Evolutionary conservation across 2,113 vertebrate genomes (phyloP).

Genomic region (Gulo gulo): DNA sequence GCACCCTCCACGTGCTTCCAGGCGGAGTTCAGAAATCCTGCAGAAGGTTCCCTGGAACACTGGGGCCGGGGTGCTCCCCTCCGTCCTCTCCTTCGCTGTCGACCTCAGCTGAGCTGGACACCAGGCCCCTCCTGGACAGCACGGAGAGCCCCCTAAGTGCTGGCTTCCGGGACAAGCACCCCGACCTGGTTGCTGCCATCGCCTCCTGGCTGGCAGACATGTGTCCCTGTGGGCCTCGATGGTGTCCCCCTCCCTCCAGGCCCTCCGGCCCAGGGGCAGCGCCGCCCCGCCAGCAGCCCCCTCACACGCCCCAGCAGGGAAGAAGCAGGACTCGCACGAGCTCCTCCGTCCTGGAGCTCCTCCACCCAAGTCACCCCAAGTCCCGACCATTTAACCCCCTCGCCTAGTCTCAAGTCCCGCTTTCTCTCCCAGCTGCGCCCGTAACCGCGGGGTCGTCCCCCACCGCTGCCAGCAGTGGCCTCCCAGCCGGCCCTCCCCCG

Average conservation of each 20-base stretch:
- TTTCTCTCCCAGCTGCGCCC: no score
- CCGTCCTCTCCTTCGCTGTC: background rate
- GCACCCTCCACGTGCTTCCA: accelerated
- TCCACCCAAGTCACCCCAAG: background rate
- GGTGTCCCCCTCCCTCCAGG: background rate
- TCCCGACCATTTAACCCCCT: background rate
- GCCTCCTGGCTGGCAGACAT: background rate
- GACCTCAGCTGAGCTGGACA: background rate
- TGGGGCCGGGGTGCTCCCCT: background rate
- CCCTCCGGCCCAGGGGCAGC: background rate
- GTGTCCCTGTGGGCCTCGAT: accelerated
- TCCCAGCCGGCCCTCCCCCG: background rate
- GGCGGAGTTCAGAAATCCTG: background rate
- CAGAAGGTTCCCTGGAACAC: accelerated
- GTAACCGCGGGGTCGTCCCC: accelerated
- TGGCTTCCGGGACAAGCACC: background rate
- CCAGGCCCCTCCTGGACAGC: background rate
- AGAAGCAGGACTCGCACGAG: no score
- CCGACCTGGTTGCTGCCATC: background rate
- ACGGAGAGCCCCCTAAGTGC: background rate
- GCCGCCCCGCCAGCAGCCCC: background rate
- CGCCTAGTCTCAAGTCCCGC: background rate
- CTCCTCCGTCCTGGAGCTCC: background rate
- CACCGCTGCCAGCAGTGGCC: background rate
- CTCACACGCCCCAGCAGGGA: background rate